Evolutionary conservation across 2,113 vertebrate species (phyloP).

Genomic region (Halcyon malimbica): DNA sequence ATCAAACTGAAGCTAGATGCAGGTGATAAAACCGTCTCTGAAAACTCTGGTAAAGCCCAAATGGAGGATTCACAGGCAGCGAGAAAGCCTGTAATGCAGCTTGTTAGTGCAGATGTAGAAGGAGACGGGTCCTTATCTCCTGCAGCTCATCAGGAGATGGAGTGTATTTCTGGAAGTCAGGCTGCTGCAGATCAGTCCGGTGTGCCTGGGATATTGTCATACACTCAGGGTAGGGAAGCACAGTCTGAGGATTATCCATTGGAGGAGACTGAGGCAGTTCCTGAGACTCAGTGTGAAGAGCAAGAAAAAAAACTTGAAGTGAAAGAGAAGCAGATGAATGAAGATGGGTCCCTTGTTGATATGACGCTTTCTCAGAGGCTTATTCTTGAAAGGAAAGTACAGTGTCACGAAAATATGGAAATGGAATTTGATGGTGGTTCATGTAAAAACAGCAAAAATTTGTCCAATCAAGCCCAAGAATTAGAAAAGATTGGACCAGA

Average conservation of each 20-base stretch:
- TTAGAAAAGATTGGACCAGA: conserved; percentile 37
- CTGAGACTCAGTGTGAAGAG: conserved; percentile 74
- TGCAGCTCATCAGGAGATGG: neutral
- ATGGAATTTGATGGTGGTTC: conserved; percentile 43
- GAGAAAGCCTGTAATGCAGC: conserved; percentile 3
- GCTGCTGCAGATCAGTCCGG: conserved; percentile 40
- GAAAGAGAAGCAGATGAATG: conserved; percentile 31
- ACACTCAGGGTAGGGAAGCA: conserved; percentile 39
- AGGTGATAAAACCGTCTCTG: neutral
- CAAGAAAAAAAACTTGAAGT: neutral
- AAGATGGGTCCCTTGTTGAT: conserved; percentile 25
- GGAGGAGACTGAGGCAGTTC: conserved; percentile 65
- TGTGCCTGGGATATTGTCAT: conserved; percentile 52
- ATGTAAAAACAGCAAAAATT: conserved; percentile 52
- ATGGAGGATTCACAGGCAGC: neutral
- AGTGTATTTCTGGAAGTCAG: conserved; percentile 60
- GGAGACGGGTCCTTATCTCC: neutral
- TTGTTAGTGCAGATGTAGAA: neutral
- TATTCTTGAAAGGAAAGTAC: conserved; percentile 34
- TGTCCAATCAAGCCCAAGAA: conserved; percentile 47
- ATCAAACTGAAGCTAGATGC: neutral
- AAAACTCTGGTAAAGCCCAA: conserved; percentile 4
- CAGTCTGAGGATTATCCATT: conserved; percentile 42
- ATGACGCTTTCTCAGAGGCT: conserved; percentile 24
- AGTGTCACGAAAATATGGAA: conserved; percentile 48